Base-by-base conservation (phyloP, 2,888 invertebrate species). In the Formica aserva region DNA sequence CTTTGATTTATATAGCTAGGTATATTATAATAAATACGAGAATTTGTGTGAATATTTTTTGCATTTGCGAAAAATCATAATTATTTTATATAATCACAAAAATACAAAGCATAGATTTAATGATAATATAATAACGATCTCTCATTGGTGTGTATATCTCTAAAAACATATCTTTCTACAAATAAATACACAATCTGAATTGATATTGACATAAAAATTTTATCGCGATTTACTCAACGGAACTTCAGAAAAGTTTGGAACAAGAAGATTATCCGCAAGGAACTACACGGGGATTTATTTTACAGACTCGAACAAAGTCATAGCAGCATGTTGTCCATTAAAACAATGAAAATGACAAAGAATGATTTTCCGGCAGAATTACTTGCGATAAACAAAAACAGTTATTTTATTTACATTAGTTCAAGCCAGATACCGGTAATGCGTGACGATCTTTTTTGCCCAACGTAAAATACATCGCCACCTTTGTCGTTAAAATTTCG, bases 371-470 rank as follows among this genome's bases (percentile, higher is more conserved):
- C 83, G 0, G 52, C 48, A 82, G 86, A 89, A 90, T 89, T 90
- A 91, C 90, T 90, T 89, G 77, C 86, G 88, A 90, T 89, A 92
- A 91, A 91, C 90, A n/a, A 45, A 45, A 48, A 52, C 18, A 18
- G 6, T 6, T 6, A 6, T 60, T 26, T 60, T 60, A 15, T 60
- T 26, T 26, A 57, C 15, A 26, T 5, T 6, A 26, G 26, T 6
- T 18, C 3, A 48, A 48, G 4, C 18, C 13, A 18, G 1, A 48
- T 48, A 48, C 5, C 0, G 18, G 18, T 3, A 15, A 15, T 45
- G 4, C 15, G 4, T 45, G 15, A 4, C 15, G 15, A 5, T 48
- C 15, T 48, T 48, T 48, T 18, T 18, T 48, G 18, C 1, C 6
- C 48, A 18, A 48, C 1, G 1, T 45, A 45, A 45, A 26, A 26